A percentile compares a stretch with the other conserved stretches of the same genome.
These are phyloP conservation scores for Propsilocerus akamusi DNA, from an alignment of 1,140 invertebrate genomes.

Conservation along the genomic window DNA sequence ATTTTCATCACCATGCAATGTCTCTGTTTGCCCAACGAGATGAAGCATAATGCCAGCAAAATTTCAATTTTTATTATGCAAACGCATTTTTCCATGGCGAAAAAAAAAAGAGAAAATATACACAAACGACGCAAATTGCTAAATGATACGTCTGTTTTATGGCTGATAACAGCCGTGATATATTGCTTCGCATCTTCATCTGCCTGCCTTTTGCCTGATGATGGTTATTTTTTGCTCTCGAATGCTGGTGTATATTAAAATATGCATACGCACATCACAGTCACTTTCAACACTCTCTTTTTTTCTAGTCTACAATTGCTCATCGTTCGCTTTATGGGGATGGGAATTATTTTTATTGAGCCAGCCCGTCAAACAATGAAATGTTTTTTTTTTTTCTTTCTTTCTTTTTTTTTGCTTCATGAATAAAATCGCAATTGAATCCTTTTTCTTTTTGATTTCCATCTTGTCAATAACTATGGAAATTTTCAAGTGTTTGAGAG, in stretches of 20 bases:
- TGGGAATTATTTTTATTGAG: too few relatives aligned
- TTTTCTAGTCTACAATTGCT: too few relatives aligned
- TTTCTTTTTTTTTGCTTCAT: too few relatives aligned
- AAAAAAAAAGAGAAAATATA: neutral
- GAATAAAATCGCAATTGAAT: too few relatives aligned
- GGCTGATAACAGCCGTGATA: neutral
- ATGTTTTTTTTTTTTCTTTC: too few relatives aligned
- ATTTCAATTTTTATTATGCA: neutral
- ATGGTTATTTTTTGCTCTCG: constrained; percentile 14
- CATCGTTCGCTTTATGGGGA: too few relatives aligned
- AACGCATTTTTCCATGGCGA: neutral
- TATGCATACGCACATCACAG: too few relatives aligned
- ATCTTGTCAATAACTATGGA: too few relatives aligned
- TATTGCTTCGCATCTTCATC: constrained; percentile 16
- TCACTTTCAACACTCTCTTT: too few relatives aligned
- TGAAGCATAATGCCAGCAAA: neutral
- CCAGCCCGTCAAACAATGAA: too few relatives aligned
- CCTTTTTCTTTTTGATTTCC: too few relatives aligned
- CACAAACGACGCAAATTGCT: neutral
- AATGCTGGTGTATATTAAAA: neutral
- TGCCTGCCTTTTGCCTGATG: constrained; percentile 22
- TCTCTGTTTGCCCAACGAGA: neutral
- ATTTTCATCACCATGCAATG: neutral
- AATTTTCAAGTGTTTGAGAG: too few relatives aligned
- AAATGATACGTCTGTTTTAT: constrained; percentile 2